Evolutionary conservation across 2,888 invertebrate genomes (phyloP).

Genomic region (Leptarthrus brevirostris): DNA sequence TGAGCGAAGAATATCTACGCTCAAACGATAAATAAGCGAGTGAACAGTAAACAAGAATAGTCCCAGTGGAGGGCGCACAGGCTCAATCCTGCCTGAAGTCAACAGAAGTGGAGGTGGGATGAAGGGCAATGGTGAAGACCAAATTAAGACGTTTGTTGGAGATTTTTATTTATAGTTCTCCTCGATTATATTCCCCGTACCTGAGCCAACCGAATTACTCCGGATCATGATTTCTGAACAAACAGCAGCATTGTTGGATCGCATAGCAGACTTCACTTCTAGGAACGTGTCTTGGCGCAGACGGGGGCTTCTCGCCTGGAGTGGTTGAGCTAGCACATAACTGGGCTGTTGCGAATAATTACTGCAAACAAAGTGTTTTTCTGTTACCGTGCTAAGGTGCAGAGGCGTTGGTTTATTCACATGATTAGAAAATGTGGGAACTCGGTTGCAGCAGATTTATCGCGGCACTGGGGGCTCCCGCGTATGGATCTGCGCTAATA

Average conservation of each 20-base stretch:
- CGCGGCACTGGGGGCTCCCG: conserved; percentile 31
- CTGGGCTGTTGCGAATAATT: conserved; percentile 54
- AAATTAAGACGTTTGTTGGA: conserved; percentile 53
- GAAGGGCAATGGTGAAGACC: conserved; percentile 49
- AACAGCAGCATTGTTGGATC: conserved; percentile 9
- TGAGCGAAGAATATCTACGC: conserved; percentile 8
- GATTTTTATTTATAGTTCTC: conserved; percentile 46
- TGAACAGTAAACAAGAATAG: not conserved
- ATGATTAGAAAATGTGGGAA: conserved; percentile 56
- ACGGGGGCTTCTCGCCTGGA: not conserved
- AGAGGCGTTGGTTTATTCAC: conserved; percentile 57
- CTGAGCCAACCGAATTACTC: not conserved
- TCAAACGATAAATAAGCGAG: conserved; percentile 1
- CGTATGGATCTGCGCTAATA: conserved; percentile 17
- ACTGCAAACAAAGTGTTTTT: conserved; percentile 56
- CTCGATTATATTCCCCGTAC: conserved; percentile 7
- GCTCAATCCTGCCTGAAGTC: not conserved
- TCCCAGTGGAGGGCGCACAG: not conserved
- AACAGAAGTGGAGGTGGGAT: conserved; percentile 40
- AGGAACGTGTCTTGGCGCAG: conserved; percentile 22
- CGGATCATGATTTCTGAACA: conserved; percentile 13
- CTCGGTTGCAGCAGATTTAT: conserved; percentile 53
- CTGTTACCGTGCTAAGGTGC: conserved; percentile 53
- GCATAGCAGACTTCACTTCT: not conserved
- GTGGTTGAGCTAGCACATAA: conserved; percentile 26